Evolutionary conservation across 2,888 invertebrate species (phyloP).

Genomic region (Tortrix viridana): DNA sequence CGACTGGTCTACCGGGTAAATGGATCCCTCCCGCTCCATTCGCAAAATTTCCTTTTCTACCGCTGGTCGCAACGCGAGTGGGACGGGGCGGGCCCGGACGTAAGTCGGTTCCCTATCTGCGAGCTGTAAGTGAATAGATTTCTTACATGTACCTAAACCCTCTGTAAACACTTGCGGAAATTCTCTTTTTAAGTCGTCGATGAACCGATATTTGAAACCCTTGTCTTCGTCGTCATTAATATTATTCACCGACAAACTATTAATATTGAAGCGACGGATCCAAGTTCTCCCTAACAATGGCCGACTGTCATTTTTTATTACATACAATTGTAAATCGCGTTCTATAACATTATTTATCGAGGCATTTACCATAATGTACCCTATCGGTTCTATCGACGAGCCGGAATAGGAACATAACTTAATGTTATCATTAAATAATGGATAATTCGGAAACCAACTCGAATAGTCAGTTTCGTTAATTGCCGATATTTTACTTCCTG

Average conservation of each 20-base stretch:
- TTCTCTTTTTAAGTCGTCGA: slow-evolving; percentile 21
- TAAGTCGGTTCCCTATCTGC: slow-evolving; percentile 20
- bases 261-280: slow-evolving; percentile 11
- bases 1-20: slow-evolving; percentile 36
- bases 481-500: not conserved
- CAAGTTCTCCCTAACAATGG: not conserved
- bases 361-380: not conserved
- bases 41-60: slow-evolving; percentile 29
- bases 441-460: not conserved
- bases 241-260: slow-evolving; percentile 8
- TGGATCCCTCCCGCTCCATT: slow-evolving; percentile 34
- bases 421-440: not conserved
- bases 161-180: slow-evolving; percentile 32
- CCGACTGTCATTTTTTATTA: slow-evolving; percentile 29
- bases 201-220: not conserved
- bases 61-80: slow-evolving; percentile 30
- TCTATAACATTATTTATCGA: not conserved
- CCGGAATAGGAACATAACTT: not conserved
- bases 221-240: not conserved
- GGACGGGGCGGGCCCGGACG: slow-evolving; percentile 33
- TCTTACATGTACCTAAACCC: slow-evolving; percentile 37
- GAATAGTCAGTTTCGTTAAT: not conserved
- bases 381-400: not conserved
- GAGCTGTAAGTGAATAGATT: slow-evolving; percentile 30
- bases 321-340: slow-evolving; percentile 12